Base-by-base conservation (phyloP, 2,113 vertebrate species). In the Beaufortia kweichowensis region DNA sequence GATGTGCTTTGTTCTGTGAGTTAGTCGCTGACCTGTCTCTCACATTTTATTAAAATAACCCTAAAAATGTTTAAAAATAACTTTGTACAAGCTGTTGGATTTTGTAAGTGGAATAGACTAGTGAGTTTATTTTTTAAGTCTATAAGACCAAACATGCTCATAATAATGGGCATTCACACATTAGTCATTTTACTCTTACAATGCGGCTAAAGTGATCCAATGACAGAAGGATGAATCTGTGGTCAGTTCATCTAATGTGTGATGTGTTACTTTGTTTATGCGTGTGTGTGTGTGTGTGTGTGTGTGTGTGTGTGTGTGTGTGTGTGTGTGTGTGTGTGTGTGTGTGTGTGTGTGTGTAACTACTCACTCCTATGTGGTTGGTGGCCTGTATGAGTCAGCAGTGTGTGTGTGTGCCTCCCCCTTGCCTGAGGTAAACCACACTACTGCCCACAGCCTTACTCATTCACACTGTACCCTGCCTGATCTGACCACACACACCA, bases 341-440 rank as follows among this genome's bases (percentile, higher is more conserved):
- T 61, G 70, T 62, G 65, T 72, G 46, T 72, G 78, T 71, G 63
- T 46, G 60, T 69, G n/a, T 48, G 60, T 67, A 75, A 78, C 59
- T 29, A 67, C 73, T 76, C 53, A 35, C 31, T 23, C 48, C 31
- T 78, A 35, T 61, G 53, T 76, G 67, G 72, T 76, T 68, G 15
- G 28, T 55, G 66, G 65, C 67, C 28, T 71, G 80, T 75, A 73
- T 89, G 89, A 89, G 67, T 90, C 83, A 87, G 79, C 88, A 87
- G 88, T 82, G 83, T 85, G 82, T 76, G 78, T 78, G 78, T 78
- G n/a, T 35, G 79, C 86, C 79, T 76, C 77, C 65, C 61, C 72
- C 67, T 69, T 79, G 78, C 83, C 17, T 60, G 69, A 79, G 83
- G 85, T 81, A 87, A 87, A 91, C 89, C 89, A 21, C 88, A 90